Evolutionary conservation across 2,888 invertebrate genomes (phyloP).

Genomic region (Cephonodes hylas): DNA sequence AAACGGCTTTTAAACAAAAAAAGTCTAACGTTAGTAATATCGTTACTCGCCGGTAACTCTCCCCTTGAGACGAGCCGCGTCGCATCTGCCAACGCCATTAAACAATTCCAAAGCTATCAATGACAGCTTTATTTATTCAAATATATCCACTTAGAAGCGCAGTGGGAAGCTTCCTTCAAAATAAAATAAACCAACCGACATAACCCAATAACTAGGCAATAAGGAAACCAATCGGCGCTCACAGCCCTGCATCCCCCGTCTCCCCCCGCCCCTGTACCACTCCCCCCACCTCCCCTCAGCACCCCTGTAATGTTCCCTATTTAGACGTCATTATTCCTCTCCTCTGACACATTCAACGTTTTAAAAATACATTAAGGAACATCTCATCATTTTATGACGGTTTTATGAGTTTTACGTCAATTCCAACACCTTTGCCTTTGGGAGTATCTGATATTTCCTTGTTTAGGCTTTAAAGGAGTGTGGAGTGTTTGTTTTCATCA

Average conservation of each 20-base stretch:
- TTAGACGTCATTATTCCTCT: neutral
- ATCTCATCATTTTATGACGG: neutral
- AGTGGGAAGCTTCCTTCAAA: neutral
- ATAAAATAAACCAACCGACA: constrained; percentile 1
- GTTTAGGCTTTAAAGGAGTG: too few species aligned
- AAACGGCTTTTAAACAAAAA: too few species aligned
- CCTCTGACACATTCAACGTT: neutral
- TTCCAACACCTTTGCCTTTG: neutral
- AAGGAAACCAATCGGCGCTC: constrained; percentile 8
- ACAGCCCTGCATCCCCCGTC: neutral
- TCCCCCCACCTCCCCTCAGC: neutral
- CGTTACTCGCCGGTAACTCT: too few species aligned
- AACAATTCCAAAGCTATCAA: neutral
- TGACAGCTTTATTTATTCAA: neutral
- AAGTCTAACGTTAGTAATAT: too few species aligned
- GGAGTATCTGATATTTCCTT: neutral
- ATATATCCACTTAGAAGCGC: neutral
- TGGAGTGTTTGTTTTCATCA: too few species aligned
- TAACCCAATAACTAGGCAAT: constrained; percentile 10
- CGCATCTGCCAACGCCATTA: neutral
- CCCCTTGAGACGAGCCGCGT: neutral
- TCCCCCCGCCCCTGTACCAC: neutral
- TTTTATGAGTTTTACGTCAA: neutral
- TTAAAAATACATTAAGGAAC: neutral
- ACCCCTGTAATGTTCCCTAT: neutral